A percentile compares a stretch with the other conserved stretches of the same genome.
Evolutionary conservation across 2,113 vertebrate species (phyloP).

Genomic region (Gnathonemus longibarbis): DNA sequence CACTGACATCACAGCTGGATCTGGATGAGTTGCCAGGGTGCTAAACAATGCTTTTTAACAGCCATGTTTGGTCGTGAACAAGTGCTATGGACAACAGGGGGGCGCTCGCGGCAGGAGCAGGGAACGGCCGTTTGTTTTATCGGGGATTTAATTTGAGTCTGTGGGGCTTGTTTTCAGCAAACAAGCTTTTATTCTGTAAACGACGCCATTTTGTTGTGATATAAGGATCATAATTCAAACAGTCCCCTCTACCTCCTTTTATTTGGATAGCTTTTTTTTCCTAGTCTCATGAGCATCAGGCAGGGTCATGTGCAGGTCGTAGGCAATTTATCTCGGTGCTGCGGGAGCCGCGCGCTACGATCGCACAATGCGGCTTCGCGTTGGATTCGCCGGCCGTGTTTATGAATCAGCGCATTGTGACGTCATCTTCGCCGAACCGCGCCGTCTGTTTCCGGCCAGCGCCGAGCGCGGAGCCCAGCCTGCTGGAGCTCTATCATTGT

Average conservation of each 20-base stretch:
- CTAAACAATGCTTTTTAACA: slow-evolving; percentile 10
- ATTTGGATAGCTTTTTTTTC: slow-evolving; percentile 54
- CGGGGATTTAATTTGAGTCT: not conserved
- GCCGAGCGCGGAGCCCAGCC: not conserved
- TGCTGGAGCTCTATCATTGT: not conserved
- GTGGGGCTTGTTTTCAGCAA: slow-evolving; percentile 1
- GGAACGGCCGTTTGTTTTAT: not conserved
- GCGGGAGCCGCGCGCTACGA: slow-evolving; percentile 41
- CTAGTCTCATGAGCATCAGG: slow-evolving; percentile 64
- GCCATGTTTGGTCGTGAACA: not conserved
- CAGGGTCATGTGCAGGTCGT: slow-evolving; percentile 59
- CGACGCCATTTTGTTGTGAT: slow-evolving; percentile 20
- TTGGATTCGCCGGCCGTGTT: slow-evolving; percentile 52
- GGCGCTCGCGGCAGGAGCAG: not conserved
- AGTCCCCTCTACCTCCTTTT: slow-evolving; percentile 26
- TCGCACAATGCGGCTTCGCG: slow-evolving; percentile 48
- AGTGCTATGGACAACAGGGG: not conserved
- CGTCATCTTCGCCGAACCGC: not conserved
- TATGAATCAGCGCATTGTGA: slow-evolving; percentile 33
- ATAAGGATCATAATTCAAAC: slow-evolving; percentile 23
- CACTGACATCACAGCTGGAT: slow-evolving; percentile 10
- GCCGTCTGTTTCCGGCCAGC: not conserved
- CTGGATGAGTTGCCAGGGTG: not conserved
- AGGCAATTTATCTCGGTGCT: slow-evolving; percentile 61
- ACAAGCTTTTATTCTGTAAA: slow-evolving; percentile 9